phyloP scores from a whole-genome alignment of 2,797 vertebrate species.

The Scomberomorus guttatus region DNA sequence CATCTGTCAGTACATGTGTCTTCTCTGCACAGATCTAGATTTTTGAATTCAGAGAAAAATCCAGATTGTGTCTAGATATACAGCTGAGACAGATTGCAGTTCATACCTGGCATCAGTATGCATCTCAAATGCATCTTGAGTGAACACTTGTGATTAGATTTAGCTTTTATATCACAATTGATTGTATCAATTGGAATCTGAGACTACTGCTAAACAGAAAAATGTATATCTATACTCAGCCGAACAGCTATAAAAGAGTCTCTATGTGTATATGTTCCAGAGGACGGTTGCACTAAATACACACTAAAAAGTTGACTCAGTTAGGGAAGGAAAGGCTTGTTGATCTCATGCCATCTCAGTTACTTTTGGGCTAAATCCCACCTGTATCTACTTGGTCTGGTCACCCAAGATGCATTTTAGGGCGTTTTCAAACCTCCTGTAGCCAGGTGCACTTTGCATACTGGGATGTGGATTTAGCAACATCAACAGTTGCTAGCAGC shows the following conservation, averaged over 20 bases:
- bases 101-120: slow-evolving; percentile 9
- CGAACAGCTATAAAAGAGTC: neutral
- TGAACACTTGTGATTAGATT: slow-evolving; percentile 16
- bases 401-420: slow-evolving; percentile 25
- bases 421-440: neutral
- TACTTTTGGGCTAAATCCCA: slow-evolving; percentile 11
- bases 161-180: slow-evolving; percentile 13
- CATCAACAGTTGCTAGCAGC: no score
- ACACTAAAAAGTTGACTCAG: neutral
- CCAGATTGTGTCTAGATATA: neutral
- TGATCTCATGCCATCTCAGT: neutral
- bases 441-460: neutral
- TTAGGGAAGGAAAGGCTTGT: neutral
- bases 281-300: neutral
- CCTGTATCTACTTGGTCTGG: slow-evolving; percentile 40
- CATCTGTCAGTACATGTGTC: slow-evolving; percentile 41
- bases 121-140: slow-evolving; percentile 23
- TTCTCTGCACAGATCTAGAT: slow-evolving; percentile 14
- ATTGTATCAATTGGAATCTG: neutral
- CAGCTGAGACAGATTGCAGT: neutral
- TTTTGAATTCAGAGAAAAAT: slow-evolving; percentile 1
- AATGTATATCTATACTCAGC: neutral
- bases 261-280: no score
- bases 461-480: neutral
- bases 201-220: neutral